Conservation (phyloP, 2,888 invertebrate species). For the Bimastos eiseni region DNA sequence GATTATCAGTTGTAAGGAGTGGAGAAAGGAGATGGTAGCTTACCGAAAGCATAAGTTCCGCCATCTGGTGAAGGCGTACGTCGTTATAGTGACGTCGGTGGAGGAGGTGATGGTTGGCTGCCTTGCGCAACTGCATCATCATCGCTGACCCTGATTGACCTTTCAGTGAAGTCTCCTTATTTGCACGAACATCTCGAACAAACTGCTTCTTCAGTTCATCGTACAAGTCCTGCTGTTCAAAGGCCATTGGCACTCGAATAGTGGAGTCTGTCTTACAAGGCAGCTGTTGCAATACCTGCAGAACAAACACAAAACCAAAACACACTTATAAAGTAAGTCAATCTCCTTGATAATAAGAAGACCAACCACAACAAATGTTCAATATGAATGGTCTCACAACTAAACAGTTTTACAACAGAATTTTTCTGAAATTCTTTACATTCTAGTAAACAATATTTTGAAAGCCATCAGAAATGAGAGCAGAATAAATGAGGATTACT, state of each 20-base stretch:
- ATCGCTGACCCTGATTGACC: slow-evolving; percentile 48
- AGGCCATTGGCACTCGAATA: slow-evolving; percentile 72
- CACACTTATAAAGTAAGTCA: background rate
- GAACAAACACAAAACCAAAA: background rate
- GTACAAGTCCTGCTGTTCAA: slow-evolving; percentile 77
- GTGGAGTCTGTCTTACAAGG: slow-evolving; percentile 80
- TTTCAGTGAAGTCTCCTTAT: slow-evolving; percentile 8
- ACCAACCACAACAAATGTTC: background rate
- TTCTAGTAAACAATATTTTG: no score
- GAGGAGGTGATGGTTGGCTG: slow-evolving; percentile 90
- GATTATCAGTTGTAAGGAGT: no score
- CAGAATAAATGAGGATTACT: no score
- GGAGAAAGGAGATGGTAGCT: background rate
- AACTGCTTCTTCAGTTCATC: slow-evolving; percentile 69
- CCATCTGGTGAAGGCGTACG: slow-evolving; percentile 70
- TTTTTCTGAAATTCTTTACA: no score
- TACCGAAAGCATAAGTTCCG: slow-evolving; percentile 64
- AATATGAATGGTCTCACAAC: background rate
- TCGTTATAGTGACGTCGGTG: slow-evolving; percentile 73
- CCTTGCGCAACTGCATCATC: slow-evolving; percentile 84
- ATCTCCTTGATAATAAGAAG: background rate
- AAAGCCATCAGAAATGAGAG: no score
- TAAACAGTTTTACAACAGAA: background rate
- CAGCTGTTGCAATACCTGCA: slow-evolving; percentile 69
- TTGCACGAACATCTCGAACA: slow-evolving; percentile 26